Evolutionary conservation across 1,140 invertebrate species (phyloP), one percentile per base, ranked within the genome.

Genomic region (Drosophila equinoxialis): DNA sequence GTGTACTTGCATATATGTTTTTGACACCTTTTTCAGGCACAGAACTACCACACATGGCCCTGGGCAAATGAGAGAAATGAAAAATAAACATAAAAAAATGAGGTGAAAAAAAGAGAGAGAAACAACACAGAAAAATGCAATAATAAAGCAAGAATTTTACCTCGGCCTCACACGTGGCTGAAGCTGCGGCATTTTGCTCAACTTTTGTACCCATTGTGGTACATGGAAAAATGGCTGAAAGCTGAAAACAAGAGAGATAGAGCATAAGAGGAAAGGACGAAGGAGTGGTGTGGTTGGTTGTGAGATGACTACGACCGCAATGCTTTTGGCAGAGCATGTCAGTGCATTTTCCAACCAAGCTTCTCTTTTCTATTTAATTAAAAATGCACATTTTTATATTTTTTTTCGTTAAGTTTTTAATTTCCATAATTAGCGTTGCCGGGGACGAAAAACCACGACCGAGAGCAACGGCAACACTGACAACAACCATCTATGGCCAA

Each of bases 351-450:
- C 33, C 51, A 6, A 14, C 13, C 57, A 26, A 20, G 67, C 68
- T 62, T 58, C 30, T 45, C 71, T 71, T 75, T 84, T 89, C 77
- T 87, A 87, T 87, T 89, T 87, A 89, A 87, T 87, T 87, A 87
- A 81, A 87, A 89, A 79, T 78, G 68, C 84, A 84, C 77, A 85
- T 90, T 89, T 87, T 89, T 89, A 87, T 77, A 84, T 80, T 77
- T 89, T 77, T 26, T 30, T 89, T 83, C 37, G 68, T 84, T 73
- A 89, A 87, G 84, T 87, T 87, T 87, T 87, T 87, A 87, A 87
- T 87, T 87, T 87, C 81, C 84, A 87, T 87, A 87, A 87, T 87
- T 87, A 87, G 84, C 77, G 84, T 71, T 87, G 67, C 45, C 84
- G 77, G 54, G 69, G 71, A 42, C 54, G 67, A 62, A 45, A 65